Base-by-base conservation (phyloP, 2,888 invertebrate genomes). In the Balanococcus diminutus region DNA sequence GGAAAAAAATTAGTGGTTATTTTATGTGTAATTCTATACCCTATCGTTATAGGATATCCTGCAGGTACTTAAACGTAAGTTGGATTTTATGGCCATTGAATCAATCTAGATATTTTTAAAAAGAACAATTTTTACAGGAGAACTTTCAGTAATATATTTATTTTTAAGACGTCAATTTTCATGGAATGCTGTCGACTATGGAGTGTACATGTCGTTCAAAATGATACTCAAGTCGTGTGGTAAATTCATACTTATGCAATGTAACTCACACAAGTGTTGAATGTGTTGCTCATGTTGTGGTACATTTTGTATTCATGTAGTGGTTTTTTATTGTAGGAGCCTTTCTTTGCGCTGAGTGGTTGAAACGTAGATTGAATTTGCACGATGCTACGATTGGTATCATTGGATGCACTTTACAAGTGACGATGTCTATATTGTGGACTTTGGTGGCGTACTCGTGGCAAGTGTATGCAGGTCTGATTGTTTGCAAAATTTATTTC, bases 401-500 rank as follows among this genome's bases (percentile, higher is more conserved):
- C 5, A 36, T 75, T 36, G 75, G 75, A 8, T 75, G 75, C 19
- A 4, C 6, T 36, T 75, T 75, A 32, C 75, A 75, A 19, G 2
- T 75, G n/a, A n/a, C 36, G 0, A 75, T 75, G 75, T 31, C 31
- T 28, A 36, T 75, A n/a, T n/a, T 14, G 5, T 75, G 75, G 75
- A 36, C 36, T 0, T 8, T 75, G 75, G n/a, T 75, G 19, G 32
- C 32, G 19, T 75, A 75, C 19, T 75, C 75, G 31, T 75, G 75
- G 75, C 75, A 75, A 36, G 75, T 75, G 19, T 75, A 75, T 19
- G 75, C 75, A 14, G 32, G 75, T 75, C n/a, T n/a, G n/a, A n/a
- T n/a, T n/a, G n/a, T n/a, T n/a, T n/a, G n/a, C n/a, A n/a, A n/a
- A n/a, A n/a, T n/a, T n/a, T n/a, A n/a, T n/a, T n/a, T n/a, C n/a